Evolutionary conservation across 2,113 vertebrate species (phyloP), one percentile per base, ranked within the genome.

Genomic region (Petroica traversi): DNA sequence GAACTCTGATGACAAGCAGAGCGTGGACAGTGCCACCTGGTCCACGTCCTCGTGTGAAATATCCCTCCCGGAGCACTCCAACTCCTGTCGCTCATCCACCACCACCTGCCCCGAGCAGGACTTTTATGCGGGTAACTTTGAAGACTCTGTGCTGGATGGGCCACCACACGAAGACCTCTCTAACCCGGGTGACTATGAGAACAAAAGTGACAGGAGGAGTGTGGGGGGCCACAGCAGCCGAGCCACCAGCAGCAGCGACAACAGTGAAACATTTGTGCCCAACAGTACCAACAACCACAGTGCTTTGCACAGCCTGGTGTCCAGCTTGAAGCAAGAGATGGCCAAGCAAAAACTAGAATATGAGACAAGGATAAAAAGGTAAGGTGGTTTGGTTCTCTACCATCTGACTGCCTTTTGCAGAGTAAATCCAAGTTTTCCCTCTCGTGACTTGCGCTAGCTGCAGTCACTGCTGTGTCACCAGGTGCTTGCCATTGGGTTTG

Each of bases 11-110:
- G 99, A 99, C 97, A 99, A 99, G 33, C 99, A 99, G 97, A 99
- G 99, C 0, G 98, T 99, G 19, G 99, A 99, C 98, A 99, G 99
- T 20, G 99, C 99, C 85, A 99, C 99, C n/a, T 99, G 99, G 99
- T 99, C 99, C 90, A 99, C 99, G 0, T 99, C 99, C 19, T 99
- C 99, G 23, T 99, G 99, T 36, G 99, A 99, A 82, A 99, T 99
- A 97, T 99, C 99, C 23, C 98, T 99, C 12, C 99, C 99, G 0
- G 99, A 99, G 93, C 99, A 99, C 94, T 99, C 99, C 92, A 99
- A 98, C 24, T 99, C 99, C 80, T 99, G 99, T 68, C 99, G 99
- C 69, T 99, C 99, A 10, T 99, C 99, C 75, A 99, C 99, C 52
- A 99, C 99, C 51, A 99, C 99, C 61, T 99, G 99, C 89, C 99